Base-by-base conservation (phyloP, 2,797 vertebrate genomes). In the Myripristis jacobus region DNA sequence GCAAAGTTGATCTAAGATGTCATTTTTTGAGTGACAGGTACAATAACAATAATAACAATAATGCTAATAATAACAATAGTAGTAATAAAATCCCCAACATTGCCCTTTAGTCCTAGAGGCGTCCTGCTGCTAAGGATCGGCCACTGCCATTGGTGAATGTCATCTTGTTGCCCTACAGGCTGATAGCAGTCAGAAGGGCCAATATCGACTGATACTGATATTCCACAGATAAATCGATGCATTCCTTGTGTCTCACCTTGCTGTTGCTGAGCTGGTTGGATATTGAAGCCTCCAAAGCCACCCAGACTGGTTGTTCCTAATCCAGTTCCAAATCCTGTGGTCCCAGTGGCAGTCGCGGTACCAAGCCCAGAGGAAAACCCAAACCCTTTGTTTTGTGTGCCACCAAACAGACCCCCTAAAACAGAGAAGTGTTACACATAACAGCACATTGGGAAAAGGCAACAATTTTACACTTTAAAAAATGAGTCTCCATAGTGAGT, bases 361-460 rank as follows among this genome's bases (percentile, higher is more conserved):
- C 96, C 96, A 71, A 99, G 97, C 47, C 93, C 93, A 46, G 96
- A 93, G 1, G 96, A 94, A 84, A 99, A 98, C 63, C 96, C 97
- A 91, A 99, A 99, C 10, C 95, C 95, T 94, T 99, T 99, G 90
- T 96, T 99, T 89, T 97, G 97, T 4, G 95, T 94, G 88, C 89
- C 94, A 78, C 96, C 95, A 54, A 99, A 98, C 41, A 99, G 91
- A 21, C 96, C 92, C 91, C 93, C 89, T 89, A 70, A 70, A 86
- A 88, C 1, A 87, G 62, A 85, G 47, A 15, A 50, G 63, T 1
- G 34, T n/a, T n/a, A n/a, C n/a, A n/a, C n/a, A n/a, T n/a, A 12
- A 11, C 11, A 53, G 69, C 6, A 61, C 1, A 31, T 25, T 36
- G 15, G 56, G 27, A 55, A 70, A 21, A 11, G 21, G 41, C 5